These are phyloP conservation scores for Setipinna tenuifilis DNA, from an alignment of 2,797 vertebrate species.

Conservation along the genomic window DNA sequence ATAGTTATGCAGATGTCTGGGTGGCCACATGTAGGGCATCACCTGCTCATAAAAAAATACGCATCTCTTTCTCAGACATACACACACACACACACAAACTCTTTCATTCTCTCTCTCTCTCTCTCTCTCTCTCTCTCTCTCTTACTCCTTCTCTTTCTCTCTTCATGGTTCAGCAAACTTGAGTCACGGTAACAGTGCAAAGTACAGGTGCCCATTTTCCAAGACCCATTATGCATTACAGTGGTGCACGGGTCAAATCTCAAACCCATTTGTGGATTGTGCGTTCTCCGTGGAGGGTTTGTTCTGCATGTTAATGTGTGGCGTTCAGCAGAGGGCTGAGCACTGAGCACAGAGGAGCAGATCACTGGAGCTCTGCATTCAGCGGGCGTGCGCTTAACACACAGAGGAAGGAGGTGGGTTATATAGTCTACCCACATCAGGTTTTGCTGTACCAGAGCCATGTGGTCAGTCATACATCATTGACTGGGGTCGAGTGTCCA, in stretches of 20 bases:
- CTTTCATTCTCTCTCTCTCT: slow-evolving; percentile 30
- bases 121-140: background rate
- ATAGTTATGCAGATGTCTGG: background rate
- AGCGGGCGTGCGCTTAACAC: background rate
- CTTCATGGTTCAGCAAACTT: slow-evolving; percentile 42
- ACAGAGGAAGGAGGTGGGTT: background rate
- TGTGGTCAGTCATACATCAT: slow-evolving; percentile 47
- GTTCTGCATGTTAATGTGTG: slow-evolving; percentile 24
- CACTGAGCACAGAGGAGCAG: background rate
- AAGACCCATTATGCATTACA: slow-evolving; percentile 32
- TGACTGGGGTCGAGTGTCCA: slow-evolving; percentile 50
- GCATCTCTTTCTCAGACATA: background rate
- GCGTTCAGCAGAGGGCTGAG: slow-evolving; percentile 15
- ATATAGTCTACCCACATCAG: slow-evolving; percentile 43
- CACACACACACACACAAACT: background rate
- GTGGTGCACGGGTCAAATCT: slow-evolving; percentile 23
- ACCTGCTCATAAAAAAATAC: background rate
- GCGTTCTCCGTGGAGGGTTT: slow-evolving; percentile 30
- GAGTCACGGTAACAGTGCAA: slow-evolving; percentile 22
- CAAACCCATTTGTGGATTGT: slow-evolving; percentile 32
- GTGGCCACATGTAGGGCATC: background rate
- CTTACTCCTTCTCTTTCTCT: background rate
- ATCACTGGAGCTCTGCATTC: slow-evolving; percentile 51
- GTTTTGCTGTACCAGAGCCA: slow-evolving; percentile 26
- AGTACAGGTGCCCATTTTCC: slow-evolving; percentile 4